Conservation (phyloP, 2,888 invertebrate species). For the Stratiomys singularior region DNA sequence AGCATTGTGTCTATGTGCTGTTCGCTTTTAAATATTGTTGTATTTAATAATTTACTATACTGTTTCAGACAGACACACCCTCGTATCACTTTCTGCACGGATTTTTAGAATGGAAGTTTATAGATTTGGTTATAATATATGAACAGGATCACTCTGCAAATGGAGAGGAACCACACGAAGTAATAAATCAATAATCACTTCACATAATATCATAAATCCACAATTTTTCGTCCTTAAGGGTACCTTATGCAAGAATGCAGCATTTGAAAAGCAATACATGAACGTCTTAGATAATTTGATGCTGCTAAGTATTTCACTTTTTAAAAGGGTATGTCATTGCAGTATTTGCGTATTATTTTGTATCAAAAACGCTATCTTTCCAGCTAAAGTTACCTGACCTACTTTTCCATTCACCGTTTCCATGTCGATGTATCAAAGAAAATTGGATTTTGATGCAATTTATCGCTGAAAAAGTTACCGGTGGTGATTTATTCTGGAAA, state of each 20-base stretch:
- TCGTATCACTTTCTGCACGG: conserved; percentile 64
- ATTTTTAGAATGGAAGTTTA: conserved; percentile 62
- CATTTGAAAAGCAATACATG: conserved; percentile 55
- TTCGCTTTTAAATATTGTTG: no score
- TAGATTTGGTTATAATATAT: conserved; percentile 59
- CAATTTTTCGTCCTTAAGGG: conserved; percentile 9
- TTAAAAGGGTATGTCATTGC: conserved; percentile 54
- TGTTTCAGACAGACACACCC: conserved; percentile 56
- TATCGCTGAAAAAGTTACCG: conserved; percentile 62
- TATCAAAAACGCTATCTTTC: background rate
- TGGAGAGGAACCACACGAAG: conserved; percentile 51
- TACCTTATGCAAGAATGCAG: background rate
- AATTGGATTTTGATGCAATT: conserved; percentile 69
- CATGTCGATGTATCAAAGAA: conserved; percentile 70
- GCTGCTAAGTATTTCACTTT: conserved; percentile 57
- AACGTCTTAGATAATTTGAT: conserved; percentile 57
- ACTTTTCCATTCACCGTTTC: conserved; percentile 67
- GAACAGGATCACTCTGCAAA: conserved; percentile 49
- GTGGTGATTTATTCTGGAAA: conserved; percentile 64
- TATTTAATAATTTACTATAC: no score
- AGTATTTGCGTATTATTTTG: background rate
- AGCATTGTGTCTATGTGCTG: no score
- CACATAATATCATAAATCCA: no score
- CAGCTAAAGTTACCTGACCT: conserved; percentile 59
- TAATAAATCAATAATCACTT: conserved; percentile 31